Evolutionary conservation across 2,797 vertebrate genomes (phyloP).

Genomic region (Falco naumanni): DNA sequence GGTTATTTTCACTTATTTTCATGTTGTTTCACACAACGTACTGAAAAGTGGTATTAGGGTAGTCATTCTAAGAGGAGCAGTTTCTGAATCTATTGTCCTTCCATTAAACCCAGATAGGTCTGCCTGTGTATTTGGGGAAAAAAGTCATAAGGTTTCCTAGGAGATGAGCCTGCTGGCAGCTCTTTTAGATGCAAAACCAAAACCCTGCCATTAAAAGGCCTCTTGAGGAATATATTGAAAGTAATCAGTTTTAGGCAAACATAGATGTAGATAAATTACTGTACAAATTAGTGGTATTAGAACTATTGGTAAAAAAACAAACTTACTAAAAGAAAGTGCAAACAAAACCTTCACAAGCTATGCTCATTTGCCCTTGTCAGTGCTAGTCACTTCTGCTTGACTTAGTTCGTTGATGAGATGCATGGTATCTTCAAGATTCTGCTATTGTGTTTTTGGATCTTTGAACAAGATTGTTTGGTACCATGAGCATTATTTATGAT

Average conservation of each 20-base stretch:
- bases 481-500: background rate
- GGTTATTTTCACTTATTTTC: background rate
- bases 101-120: background rate
- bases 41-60: background rate
- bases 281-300: background rate
- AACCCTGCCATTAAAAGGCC: background rate
- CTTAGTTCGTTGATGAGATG: background rate
- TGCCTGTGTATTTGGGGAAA: rapidly evolving
- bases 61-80: background rate
- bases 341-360: background rate
- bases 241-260: background rate
- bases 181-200: background rate
- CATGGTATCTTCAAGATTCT: background rate
- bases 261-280: background rate
- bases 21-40: background rate
- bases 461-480: background rate
- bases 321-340: rapidly evolving
- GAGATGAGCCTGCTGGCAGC: background rate
- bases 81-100: background rate
- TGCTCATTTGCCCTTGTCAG: background rate
- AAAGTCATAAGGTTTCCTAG: background rate
- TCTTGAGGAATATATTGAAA: background rate
- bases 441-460: background rate
- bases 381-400: background rate
- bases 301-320: background rate